These are phyloP conservation scores for Apis dorsata DNA, from an alignment of 1,140 invertebrate species.

Conservation along the genomic window DNA sequence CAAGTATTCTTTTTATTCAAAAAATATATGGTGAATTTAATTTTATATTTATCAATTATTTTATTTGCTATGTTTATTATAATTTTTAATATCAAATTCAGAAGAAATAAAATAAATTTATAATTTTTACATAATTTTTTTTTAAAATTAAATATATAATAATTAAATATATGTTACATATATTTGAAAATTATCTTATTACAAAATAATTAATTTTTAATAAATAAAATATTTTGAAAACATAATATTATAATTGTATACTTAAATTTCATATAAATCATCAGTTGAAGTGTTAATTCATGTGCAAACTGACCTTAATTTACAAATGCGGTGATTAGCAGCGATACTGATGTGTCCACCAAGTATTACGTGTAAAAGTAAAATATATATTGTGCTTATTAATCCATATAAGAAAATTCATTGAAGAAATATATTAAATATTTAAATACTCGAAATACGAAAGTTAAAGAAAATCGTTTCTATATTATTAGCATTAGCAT, in stretches of 20 bases:
- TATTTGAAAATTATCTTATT: too few relatives aligned
- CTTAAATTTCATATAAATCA: neutral
- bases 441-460: neutral
- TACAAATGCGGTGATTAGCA: conserved; percentile 55
- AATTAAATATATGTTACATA: too few relatives aligned
- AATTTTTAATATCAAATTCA: too few relatives aligned
- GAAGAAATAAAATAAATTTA: too few relatives aligned
- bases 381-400: conserved; percentile 62
- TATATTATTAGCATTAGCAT: neutral
- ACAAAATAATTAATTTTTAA: neutral
- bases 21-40: neutral
- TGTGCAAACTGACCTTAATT: conserved; percentile 62
- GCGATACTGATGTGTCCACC: conserved; percentile 55
- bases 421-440: conserved; percentile 40
- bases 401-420: conserved; percentile 44
- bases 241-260: neutral
- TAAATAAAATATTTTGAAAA: neutral
- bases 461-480: neutral
- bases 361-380: conserved; percentile 52
- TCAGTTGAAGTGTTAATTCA: conserved; percentile 20
- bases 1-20: neutral
- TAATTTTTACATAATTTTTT: too few relatives aligned
- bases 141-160: too few relatives aligned
- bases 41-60: neutral
- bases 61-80: too few relatives aligned